These are phyloP conservation scores for Lycocerus yunnanus DNA, from an alignment of 2,888 invertebrate species.

Conservation along the genomic window DNA sequence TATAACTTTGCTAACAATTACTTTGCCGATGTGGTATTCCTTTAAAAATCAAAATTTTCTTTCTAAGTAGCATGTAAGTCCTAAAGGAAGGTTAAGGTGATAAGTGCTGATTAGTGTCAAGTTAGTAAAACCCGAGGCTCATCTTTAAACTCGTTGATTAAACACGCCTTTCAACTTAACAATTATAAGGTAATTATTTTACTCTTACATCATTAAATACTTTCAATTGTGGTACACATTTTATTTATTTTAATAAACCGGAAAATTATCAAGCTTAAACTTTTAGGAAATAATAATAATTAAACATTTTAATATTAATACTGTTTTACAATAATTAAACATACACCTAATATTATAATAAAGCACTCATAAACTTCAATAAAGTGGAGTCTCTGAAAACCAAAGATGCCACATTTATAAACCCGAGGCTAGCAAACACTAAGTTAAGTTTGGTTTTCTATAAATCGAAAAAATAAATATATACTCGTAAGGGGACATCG, in stretches of 20 bases:
- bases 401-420: no score
- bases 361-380: no score
- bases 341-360: no score
- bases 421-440: no score
- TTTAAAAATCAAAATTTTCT: conserved; percentile 14
- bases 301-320: background rate
- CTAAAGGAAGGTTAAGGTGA: conserved; percentile 43
- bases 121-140: conserved; percentile 42
- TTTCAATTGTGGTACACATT: background rate
- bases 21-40: background rate
- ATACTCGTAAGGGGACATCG: no score
- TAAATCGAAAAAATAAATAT: no score
- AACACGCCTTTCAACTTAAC: conserved; percentile 27
- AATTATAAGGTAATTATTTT: conserved; percentile 22
- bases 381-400: no score
- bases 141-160: conserved; percentile 31
- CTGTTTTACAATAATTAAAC: no score
- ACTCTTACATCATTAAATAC: background rate
- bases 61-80: conserved; percentile 24
- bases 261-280: no score
- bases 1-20: no score
- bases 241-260: background rate
- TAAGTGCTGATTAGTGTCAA: conserved; percentile 46
- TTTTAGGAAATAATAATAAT: background rate
- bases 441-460: no score